These are phyloP conservation scores for Drosophila pseudotakahashii DNA, from an alignment of 2,888 invertebrate species.

Conservation along the genomic window DNA sequence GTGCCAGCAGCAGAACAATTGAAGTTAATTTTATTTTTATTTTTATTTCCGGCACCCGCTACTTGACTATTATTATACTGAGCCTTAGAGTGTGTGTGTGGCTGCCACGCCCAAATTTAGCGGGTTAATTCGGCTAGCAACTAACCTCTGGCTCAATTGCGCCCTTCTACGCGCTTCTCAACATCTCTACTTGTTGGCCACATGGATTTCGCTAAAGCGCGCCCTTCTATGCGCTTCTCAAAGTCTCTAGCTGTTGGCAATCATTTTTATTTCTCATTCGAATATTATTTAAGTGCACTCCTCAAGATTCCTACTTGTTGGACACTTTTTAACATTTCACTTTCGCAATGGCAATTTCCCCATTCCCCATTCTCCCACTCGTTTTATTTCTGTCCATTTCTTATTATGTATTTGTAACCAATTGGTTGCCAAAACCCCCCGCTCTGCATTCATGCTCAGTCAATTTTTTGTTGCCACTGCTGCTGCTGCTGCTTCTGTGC, in stretches of 20 bases:
- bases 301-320: constrained; percentile 6
- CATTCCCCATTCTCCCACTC: too few relatives aligned
- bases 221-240: background rate
- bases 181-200: background rate
- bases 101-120: constrained; percentile 29
- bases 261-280: too few relatives aligned
- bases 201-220: background rate
- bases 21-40: constrained; percentile 50
- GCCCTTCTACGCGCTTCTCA: constrained; percentile 12
- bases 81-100: constrained; percentile 8
- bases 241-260: background rate
- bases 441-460: constrained; percentile 35
- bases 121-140: constrained; percentile 7
- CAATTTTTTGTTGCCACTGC: constrained; percentile 38
- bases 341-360: constrained; percentile 4
- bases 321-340: constrained; percentile 29
- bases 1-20: constrained; percentile 31
- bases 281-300: background rate
- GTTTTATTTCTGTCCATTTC: constrained; percentile 13
- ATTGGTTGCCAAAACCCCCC: constrained; percentile 35
- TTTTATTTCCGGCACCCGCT: constrained; percentile 39
- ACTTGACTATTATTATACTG: constrained; percentile 23
- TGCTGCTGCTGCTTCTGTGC: constrained; percentile 10
- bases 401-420: constrained; percentile 45
- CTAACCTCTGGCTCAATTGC: background rate